Evolutionary conservation across 1,140 invertebrate genomes (phyloP), one percentile per base, ranked within the genome.

Genomic region (Papilio helenus): DNA sequence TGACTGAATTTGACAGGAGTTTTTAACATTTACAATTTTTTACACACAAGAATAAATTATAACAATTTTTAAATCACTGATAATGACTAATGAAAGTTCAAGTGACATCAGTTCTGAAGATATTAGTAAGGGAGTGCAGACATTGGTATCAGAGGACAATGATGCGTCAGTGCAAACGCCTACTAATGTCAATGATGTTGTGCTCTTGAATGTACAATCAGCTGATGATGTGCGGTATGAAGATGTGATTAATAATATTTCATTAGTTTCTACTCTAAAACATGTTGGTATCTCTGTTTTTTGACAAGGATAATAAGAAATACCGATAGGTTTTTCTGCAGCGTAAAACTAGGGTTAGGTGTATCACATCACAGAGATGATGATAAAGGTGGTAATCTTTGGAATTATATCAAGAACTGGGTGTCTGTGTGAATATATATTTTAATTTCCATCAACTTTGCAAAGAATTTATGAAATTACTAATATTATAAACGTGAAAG

Each of bases 171-270:
- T 79, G 10, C 72, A 78, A 18, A 81, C 26, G 34, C 79, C 80
- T 44, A 68, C 83, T 68, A 88, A 90, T 72, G 84, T 85, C 74
- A 86, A 85, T 68, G 83, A 90, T 82, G 55, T 90, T 9, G 85
- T 84, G 77, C 65, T 77, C 9, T 65, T 90, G 12, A 84, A 90
- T 79, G 86, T 86, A 65, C 85, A 90, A 79, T 92, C 90, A 49
- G 90, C 89, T 73, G 90, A 90, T 81, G 87, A 89, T 71, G 80
- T 91, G 12, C 87, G 87, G 88, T 90, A 80, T 82, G 42, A 71
- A 51, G 20, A 72, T 72, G 14, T 74, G 14, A 78, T 2, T 14
- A 46, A 46, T 46, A 39, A 39, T 8, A 8, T 46, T 46, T 4
- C 2, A 46, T 46, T 16, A 39, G 5, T 46, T 46, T 46, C 12